phyloP scores from a whole-genome alignment of 2,888 invertebrate genomes.

The Hirtodrosophila cameraria region DNA sequence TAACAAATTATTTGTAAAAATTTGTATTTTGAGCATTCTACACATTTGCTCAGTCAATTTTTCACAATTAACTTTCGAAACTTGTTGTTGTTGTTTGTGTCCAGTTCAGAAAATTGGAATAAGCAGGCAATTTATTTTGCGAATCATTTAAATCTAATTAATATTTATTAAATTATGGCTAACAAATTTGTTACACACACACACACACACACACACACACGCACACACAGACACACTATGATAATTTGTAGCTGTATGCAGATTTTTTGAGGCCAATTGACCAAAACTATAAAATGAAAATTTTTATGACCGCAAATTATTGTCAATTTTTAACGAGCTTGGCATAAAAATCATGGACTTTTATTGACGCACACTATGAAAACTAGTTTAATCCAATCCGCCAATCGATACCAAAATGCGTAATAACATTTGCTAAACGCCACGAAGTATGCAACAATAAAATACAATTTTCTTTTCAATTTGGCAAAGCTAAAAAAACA shows the following conservation, averaged over 20 bases:
- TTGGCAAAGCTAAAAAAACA: slow-evolving; percentile 16
- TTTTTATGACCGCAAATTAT: slow-evolving; percentile 61
- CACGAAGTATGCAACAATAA: slow-evolving; percentile 40
- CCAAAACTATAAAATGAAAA: slow-evolving; percentile 51
- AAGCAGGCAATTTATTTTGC: slow-evolving; percentile 41
- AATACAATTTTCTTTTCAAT: not conserved
- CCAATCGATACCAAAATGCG: too few species aligned
- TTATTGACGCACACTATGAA: slow-evolving; percentile 30
- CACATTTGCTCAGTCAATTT: slow-evolving; percentile 68
- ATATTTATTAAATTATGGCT: slow-evolving; percentile 54
- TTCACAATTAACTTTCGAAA: slow-evolving; percentile 70
- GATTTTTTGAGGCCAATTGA: slow-evolving; percentile 48
- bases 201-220: slow-evolving; percentile 7
- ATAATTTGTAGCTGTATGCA: not conserved
- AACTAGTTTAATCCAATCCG: too few species aligned
- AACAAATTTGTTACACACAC: slow-evolving; percentile 31
- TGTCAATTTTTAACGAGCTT: slow-evolving; percentile 59
- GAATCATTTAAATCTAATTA: slow-evolving; percentile 59
- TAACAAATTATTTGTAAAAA: slow-evolving; percentile 63
- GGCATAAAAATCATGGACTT: slow-evolving; percentile 51
- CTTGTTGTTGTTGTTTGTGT: slow-evolving; percentile 15
- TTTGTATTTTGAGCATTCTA: slow-evolving; percentile 25
- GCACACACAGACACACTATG: not conserved
- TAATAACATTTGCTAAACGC: slow-evolving; percentile 14
- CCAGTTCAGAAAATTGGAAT: slow-evolving; percentile 46